Conservation (phyloP, 92 coral and sea anemone genomes). For the Actinernus sp. region DNA sequence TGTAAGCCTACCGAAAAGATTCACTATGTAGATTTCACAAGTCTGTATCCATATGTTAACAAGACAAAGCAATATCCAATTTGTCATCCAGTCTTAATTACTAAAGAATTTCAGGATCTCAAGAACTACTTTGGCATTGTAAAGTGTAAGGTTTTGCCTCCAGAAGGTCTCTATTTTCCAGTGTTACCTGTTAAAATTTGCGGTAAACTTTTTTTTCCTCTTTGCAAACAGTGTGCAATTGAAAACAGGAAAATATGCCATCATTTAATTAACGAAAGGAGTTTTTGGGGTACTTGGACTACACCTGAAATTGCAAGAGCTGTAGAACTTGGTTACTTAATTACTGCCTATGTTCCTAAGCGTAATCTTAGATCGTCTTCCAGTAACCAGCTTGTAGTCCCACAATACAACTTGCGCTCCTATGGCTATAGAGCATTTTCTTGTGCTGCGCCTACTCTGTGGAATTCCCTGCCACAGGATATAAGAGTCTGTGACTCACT, state of each 20-base stretch:
- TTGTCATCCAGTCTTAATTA: conserved; percentile 8
- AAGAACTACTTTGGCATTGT: conserved; percentile 24
- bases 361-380: too few species aligned
- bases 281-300: conserved; percentile 35
- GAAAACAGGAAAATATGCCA: not conserved
- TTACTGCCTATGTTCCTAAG: too few species aligned
- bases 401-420: too few species aligned
- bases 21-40: conserved; percentile 7
- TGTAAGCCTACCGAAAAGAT: conserved; percentile 6
- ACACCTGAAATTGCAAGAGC: conserved; percentile 20
- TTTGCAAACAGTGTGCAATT: conserved; percentile 28
- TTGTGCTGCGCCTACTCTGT: too few species aligned
- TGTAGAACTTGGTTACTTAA: not conserved
- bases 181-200: conserved; percentile 21
- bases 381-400: too few species aligned
- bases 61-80: conserved; percentile 2
- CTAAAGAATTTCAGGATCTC: not conserved
- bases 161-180: conserved; percentile 36
- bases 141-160: conserved; percentile 32
- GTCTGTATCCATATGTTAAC: conserved; percentile 10
- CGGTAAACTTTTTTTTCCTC: conserved; percentile 32
- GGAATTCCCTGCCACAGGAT: too few species aligned
- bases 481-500: too few species aligned
- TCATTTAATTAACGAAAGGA: conserved; percentile 12
- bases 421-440: too few species aligned